These are phyloP conservation scores for Caranx ignobilis DNA, from an alignment of 2,113 vertebrate genomes.

Conservation along the genomic window DNA sequence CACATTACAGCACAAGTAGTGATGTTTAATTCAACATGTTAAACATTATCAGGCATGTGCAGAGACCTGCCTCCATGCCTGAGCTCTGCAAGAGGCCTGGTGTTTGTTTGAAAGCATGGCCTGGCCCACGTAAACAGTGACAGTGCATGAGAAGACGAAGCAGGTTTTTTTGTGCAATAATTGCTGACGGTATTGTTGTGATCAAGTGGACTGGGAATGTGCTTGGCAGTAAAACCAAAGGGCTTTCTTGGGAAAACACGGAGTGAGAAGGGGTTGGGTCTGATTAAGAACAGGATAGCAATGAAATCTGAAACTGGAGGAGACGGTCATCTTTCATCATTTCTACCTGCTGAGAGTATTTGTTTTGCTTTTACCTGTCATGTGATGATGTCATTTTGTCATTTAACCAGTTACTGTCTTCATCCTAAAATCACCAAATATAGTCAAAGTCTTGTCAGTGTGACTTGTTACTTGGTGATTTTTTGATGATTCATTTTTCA, in stretches of 20 bases:
- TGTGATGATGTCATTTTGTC: conserved; percentile 15
- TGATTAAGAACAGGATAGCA: conserved; percentile 23
- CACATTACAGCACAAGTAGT: conserved; percentile 17
- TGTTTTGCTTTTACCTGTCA: conserved; percentile 44
- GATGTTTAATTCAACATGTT: conserved; percentile 50
- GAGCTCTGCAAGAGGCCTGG: conserved; percentile 40
- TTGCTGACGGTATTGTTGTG: conserved; percentile 40
- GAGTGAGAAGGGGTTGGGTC: neutral
- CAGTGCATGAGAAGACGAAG: conserved; percentile 41
- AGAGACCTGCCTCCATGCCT: conserved; percentile 26
- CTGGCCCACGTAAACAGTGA: conserved; percentile 50
- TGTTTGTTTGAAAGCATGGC: conserved; percentile 63
- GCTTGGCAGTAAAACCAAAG: conserved; percentile 41
- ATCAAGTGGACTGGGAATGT: conserved; percentile 59
- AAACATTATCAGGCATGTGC: conserved; percentile 29
- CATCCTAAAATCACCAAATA: conserved; percentile 13
- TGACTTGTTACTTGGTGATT: conserved; percentile 37
- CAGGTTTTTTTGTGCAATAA: conserved; percentile 37
- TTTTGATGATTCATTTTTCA: conserved; percentile 34
- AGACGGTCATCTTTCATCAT: conserved; percentile 43
- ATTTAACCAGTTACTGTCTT: neutral
- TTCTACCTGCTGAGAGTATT: conserved; percentile 40
- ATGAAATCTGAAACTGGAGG: conserved; percentile 42
- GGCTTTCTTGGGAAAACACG: conserved; percentile 32
- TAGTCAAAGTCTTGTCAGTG: conserved; percentile 32